Conservation (phyloP, 2,888 invertebrate species). For the Erpobdella octoculata region DNA sequence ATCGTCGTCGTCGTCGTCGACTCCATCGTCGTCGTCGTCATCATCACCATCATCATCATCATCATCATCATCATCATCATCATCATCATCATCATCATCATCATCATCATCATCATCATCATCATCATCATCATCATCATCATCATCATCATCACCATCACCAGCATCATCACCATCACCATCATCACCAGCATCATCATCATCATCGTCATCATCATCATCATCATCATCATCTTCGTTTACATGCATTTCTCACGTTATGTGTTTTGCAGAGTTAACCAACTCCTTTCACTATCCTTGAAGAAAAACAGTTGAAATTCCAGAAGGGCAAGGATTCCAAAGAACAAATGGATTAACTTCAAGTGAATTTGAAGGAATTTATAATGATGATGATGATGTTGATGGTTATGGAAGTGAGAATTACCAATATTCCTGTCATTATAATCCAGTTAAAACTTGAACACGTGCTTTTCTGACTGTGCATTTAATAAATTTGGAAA, state of each 20-base stretch:
- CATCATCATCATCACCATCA: slow-evolving; percentile 16
- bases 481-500: neutral
- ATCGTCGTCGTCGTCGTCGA: slow-evolving; percentile 15
- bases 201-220: slow-evolving; percentile 16
- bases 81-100: slow-evolving; percentile 22
- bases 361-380: too few relatives aligned
- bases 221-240: neutral
- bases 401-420: too few relatives aligned
- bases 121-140: slow-evolving; percentile 16
- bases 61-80: slow-evolving; percentile 18
- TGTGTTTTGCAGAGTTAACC: neutral
- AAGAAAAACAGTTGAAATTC: neutral
- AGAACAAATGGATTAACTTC: too few relatives aligned
- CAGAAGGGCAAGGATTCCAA: too few relatives aligned
- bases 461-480: too few relatives aligned
- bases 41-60: slow-evolving; percentile 20
- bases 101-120: slow-evolving; percentile 16
- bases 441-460: too few relatives aligned
- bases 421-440: too few relatives aligned
- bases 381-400: too few relatives aligned
- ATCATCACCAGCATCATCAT: neutral
- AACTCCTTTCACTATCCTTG: too few relatives aligned
- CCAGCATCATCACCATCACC: neutral
- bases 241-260: neutral
- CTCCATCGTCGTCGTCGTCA: slow-evolving; percentile 21